A percentile compares a stretch with the other conserved stretches of the same genome.
These are phyloP conservation scores for Anhinga rufa DNA, from an alignment of 2,113 vertebrate genomes.

Conservation along the genomic window DNA sequence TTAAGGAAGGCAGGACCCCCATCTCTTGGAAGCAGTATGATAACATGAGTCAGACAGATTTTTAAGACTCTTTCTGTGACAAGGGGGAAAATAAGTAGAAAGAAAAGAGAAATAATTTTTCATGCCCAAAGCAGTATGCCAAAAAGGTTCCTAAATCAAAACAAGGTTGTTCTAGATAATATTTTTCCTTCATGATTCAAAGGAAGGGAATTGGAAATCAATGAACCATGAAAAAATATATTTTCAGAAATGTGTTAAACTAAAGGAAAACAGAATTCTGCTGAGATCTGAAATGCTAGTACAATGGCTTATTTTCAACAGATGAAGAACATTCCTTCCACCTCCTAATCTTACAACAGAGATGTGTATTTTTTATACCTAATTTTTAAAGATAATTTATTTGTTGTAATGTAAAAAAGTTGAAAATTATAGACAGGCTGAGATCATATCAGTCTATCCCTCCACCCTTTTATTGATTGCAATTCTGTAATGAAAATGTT, in stretches of 20 bases:
- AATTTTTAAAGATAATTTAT: not conserved
- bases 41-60: not conserved
- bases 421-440: not conserved
- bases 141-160: not conserved
- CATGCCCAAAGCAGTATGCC: not conserved
- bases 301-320: not conserved
- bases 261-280: not conserved
- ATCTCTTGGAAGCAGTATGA: not conserved
- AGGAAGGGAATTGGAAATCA: not conserved
- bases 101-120: not conserved
- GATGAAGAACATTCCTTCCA: not conserved
- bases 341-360: not conserved
- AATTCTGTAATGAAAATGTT: not conserved
- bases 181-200: not conserved
- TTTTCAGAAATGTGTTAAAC: not conserved
- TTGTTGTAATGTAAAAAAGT: not conserved
- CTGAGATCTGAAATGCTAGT: not conserved
- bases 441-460: not conserved
- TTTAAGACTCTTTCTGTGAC: not conserved
- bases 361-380: not conserved
- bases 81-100: not conserved
- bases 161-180: not conserved
- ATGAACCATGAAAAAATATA: constrained; percentile 3
- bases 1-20: not conserved
- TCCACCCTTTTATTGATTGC: not conserved